These are phyloP conservation scores for Melanotus villosus DNA, from an alignment of 2,888 invertebrate species.

Conservation along the genomic window DNA sequence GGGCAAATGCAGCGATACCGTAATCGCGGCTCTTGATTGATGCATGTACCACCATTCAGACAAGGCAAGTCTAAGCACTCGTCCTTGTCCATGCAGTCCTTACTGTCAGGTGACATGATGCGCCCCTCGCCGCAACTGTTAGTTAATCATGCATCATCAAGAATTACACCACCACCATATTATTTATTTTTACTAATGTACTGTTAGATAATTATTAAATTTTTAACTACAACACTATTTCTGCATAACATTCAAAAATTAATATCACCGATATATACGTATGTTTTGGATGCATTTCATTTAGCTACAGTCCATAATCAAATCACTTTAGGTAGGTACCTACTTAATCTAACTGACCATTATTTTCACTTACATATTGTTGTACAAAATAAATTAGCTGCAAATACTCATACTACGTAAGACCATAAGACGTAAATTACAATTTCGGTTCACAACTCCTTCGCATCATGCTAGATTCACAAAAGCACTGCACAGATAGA, in stretches of 20 bases:
- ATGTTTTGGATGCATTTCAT: no score
- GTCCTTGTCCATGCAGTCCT: constrained; percentile 95
- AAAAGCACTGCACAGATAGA: constrained; percentile 43
- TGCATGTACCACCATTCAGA: constrained; percentile 92
- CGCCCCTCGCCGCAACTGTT: constrained; percentile 93
- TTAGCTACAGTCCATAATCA: no score
- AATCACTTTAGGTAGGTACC: no score
- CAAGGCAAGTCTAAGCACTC: constrained; percentile 96
- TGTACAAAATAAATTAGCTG: no score
- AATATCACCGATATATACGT: no score
- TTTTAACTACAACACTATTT: neutral
- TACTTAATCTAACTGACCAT: no score
- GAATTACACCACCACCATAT: constrained; percentile 38
- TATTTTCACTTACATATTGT: neutral
- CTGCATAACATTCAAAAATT: no score
- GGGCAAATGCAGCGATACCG: constrained; percentile 91
- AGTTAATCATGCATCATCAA: constrained; percentile 44
- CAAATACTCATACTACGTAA: no score
- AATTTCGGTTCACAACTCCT: constrained; percentile 28
- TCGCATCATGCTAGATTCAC: constrained; percentile 40
- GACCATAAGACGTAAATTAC: no score
- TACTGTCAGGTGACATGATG: constrained; percentile 89
- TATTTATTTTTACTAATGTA: constrained; percentile 13
- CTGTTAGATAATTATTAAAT: neutral
- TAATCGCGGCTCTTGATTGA: constrained; percentile 91